Evolutionary conservation across 2,888 invertebrate genomes (phyloP), one percentile per base, ranked within the genome.

Genomic region (Spisula subtruncata): DNA sequence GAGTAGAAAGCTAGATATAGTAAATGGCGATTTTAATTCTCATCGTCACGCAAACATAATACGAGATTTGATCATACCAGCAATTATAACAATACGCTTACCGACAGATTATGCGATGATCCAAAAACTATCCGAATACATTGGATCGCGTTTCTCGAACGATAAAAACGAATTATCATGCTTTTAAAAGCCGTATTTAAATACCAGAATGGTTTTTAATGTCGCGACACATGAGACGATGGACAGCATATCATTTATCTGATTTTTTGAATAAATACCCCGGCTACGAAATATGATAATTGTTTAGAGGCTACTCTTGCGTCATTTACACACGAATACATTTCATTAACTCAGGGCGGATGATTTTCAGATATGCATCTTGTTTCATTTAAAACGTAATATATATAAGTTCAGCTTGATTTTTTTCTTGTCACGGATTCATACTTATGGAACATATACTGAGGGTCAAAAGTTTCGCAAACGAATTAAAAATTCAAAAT

Each of bases 111-210:
- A 35, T 66, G 46, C 41, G 66, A 83, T 83, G 83, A 83, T 66
- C 66, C 83, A 83, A 83, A 83, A 83, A 25, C 66, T 66, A 66
- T 66, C 46, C 60, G 60, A 46, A 32, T 60, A 60, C n/a, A n/a
- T n/a, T n/a, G n/a, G n/a, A n/a, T 83, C 60, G 66, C 41, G 46
- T 83, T 66, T 46, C 83, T 46, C 12, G 0, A 16, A n/a, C n/a
- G n/a, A n/a, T n/a, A n/a, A n/a, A n/a, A 66, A 83, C 66, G 83
- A 83, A 66, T 66, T 83, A 46, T 25, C 35, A 66, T 83, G 46
- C 66, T 66, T 83, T 66, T 41, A 66, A 66, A 35, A 41, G 20
- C 66, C n/a, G 29, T 16, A 35, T 75, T 32, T 35, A 75, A 75
- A 35, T 14, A 75, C 35, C 20, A 35, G 41, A 41, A 35, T 20